These are phyloP conservation scores for Lepilemur ruficaudatus DNA, from an alignment of 2,797 vertebrate species.

Conservation along the genomic window DNA sequence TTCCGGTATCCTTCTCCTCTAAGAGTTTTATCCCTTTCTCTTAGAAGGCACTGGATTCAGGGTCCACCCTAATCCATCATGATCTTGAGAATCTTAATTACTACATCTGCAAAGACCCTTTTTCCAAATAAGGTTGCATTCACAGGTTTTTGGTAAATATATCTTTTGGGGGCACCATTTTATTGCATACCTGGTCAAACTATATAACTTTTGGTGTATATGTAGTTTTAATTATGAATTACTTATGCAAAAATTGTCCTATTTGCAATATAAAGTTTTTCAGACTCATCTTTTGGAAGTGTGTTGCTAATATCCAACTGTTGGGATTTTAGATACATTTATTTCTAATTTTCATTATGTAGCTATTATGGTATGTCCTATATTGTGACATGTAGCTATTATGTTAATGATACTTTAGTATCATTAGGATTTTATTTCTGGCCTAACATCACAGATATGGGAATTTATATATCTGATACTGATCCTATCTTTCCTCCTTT, in stretches of 20 bases:
- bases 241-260: neutral
- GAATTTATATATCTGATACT: neutral
- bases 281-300: neutral
- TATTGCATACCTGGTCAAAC: neutral
- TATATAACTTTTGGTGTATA: neutral
- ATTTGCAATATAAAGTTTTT: neutral
- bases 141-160: neutral
- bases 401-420: neutral
- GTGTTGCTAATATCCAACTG: neutral
- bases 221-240: neutral
- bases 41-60: neutral
- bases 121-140: neutral
- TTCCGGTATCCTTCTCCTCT: neutral
- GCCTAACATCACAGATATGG: neutral
- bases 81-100: neutral
- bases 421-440: neutral
- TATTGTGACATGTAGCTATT: neutral
- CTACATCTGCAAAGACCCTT: neutral
- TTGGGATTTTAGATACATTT: neutral
- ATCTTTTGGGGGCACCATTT: neutral
- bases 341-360: neutral
- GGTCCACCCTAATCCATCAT: neutral
- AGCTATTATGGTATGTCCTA: too few relatives aligned
- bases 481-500: neutral
- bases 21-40: neutral